Evolutionary conservation across 1,140 invertebrate genomes (phyloP).

Genomic region (Micrasema longulum): DNA sequence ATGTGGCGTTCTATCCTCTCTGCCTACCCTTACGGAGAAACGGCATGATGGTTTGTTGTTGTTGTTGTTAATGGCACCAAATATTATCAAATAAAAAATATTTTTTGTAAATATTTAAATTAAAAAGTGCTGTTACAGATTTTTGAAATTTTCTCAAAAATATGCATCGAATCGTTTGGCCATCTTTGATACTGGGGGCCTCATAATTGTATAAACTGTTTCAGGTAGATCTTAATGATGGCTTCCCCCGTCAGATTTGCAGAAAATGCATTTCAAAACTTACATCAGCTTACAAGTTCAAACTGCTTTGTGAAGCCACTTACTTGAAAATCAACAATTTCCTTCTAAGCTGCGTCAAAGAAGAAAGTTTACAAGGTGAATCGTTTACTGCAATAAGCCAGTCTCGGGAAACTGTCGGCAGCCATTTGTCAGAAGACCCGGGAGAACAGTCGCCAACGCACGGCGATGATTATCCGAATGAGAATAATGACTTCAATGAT

Average conservation of each 20-base stretch:
- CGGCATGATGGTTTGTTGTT: too few relatives aligned
- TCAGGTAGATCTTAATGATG: constrained; percentile 54
- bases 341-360: background rate
- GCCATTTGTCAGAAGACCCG: constrained; percentile 1
- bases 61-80: too few relatives aligned
- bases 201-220: too few relatives aligned
- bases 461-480: constrained; percentile 13
- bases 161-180: too few relatives aligned
- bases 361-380: constrained; percentile 3
- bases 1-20: too few relatives aligned
- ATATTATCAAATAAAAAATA: too few relatives aligned
- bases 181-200: too few relatives aligned
- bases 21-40: too few relatives aligned
- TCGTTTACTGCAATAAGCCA: too few relatives aligned
- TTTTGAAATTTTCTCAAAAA: too few relatives aligned
- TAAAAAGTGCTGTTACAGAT: too few relatives aligned
- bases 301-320: constrained; percentile 49
- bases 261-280: constrained; percentile 55
- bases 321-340: constrained; percentile 44
- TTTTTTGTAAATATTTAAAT: too few relatives aligned
- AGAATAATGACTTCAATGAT: constrained; percentile 10
- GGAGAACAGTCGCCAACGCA: background rate
- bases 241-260: constrained; percentile 54
- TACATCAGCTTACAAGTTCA: constrained; percentile 56
- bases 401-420: background rate